These are phyloP conservation scores for Monoplex corrugatus DNA, from an alignment of 2,888 invertebrate species.

Conservation along the genomic window DNA sequence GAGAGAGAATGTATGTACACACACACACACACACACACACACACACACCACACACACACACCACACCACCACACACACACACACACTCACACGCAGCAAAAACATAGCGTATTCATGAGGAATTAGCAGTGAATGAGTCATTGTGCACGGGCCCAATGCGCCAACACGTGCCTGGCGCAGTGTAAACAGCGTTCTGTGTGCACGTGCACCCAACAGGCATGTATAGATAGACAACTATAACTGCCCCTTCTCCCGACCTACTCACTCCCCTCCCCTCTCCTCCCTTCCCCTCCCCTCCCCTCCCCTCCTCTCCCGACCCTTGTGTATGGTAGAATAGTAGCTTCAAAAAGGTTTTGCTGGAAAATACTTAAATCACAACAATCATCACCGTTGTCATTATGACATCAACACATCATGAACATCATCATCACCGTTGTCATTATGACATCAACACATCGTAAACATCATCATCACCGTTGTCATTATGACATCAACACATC, in stretches of 20 bases:
- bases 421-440: too few relatives aligned
- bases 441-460: too few relatives aligned
- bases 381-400: too few relatives aligned
- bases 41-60: too few relatives aligned
- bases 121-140: slow-evolving; percentile 29
- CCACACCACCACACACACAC: too few relatives aligned
- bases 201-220: slow-evolving; percentile 23
- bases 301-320: not conserved
- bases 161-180: slow-evolving; percentile 6
- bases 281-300: not conserved
- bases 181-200: slow-evolving; percentile 2
- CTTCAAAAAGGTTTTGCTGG: not conserved
- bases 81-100: too few relatives aligned
- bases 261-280: not conserved
- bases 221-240: slow-evolving; percentile 20
- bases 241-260: too few relatives aligned
- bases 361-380: not conserved
- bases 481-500: too few relatives aligned
- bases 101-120: slow-evolving; percentile 4
- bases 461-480: too few relatives aligned
- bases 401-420: too few relatives aligned
- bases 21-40: too few relatives aligned
- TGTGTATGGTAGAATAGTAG: not conserved
- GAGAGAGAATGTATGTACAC: too few relatives aligned
- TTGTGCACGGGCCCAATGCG: not conserved